Percentiles rank a stretch among this genome's conserved stretches.
These are phyloP conservation scores for Drosophila leontia DNA, from an alignment of 1,140 invertebrate species.

Conservation along the genomic window DNA sequence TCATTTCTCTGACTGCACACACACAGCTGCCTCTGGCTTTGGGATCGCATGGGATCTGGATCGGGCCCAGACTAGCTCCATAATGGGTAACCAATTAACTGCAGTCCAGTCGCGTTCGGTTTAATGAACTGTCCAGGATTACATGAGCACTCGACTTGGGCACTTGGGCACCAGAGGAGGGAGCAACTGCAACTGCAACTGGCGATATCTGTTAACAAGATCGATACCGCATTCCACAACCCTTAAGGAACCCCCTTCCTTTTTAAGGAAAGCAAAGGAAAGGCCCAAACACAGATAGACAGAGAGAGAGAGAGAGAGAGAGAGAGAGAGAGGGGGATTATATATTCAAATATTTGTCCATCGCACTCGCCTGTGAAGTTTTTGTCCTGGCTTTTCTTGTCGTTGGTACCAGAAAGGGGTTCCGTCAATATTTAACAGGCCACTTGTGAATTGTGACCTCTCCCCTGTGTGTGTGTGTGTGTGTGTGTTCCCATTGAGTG, in stretches of 20 bases:
- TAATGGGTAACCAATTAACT: slow-evolving; percentile 54
- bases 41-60: slow-evolving; percentile 25
- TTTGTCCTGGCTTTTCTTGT: slow-evolving; percentile 47
- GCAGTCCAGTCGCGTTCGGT: slow-evolving; percentile 45
- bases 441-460: slow-evolving; percentile 71
- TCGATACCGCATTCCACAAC: slow-evolving; percentile 46
- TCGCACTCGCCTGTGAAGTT: slow-evolving; percentile 68
- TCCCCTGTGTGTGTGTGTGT: slow-evolving; percentile 17
- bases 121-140: slow-evolving; percentile 55
- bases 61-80: slow-evolving; percentile 38
- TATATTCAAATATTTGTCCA: slow-evolving; percentile 67
- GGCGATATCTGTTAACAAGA: slow-evolving; percentile 49
- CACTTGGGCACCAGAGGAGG: neutral
- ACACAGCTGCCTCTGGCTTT: slow-evolving; percentile 4
- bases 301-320: neutral
- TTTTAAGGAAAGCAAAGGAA: slow-evolving; percentile 3
- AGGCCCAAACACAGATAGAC: neutral
- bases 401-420: slow-evolving; percentile 49
- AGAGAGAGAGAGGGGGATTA: slow-evolving; percentile 3
- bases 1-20: slow-evolving; percentile 19
- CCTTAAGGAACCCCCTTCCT: neutral
- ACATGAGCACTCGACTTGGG: slow-evolving; percentile 24
- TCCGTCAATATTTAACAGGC: slow-evolving; percentile 65
- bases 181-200: slow-evolving; percentile 5
- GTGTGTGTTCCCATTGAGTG: slow-evolving; percentile 73